Evolutionary conservation across 2,888 invertebrate genomes (phyloP).

Genomic region (Agriopis leucophaearia): DNA sequence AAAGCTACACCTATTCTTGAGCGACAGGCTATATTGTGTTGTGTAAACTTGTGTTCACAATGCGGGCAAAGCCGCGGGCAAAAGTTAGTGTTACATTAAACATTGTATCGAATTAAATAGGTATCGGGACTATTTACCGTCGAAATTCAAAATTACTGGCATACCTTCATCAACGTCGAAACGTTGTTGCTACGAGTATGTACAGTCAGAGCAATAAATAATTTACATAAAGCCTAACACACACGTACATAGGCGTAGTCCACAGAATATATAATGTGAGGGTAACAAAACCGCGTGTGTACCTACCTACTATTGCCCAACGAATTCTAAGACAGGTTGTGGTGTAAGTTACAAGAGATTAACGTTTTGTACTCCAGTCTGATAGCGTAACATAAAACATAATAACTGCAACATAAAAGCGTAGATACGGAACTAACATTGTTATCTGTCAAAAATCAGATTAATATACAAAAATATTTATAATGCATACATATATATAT

Average conservation of each 20-base stretch:
- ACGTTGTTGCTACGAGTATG: constrained; percentile 31
- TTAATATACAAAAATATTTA: too few relatives aligned
- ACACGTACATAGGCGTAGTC: constrained; percentile 59
- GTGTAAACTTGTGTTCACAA: too few relatives aligned
- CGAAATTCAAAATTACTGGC: constrained; percentile 25
- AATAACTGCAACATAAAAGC: too few relatives aligned
- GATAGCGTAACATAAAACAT: too few relatives aligned
- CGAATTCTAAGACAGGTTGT: constrained; percentile 74
- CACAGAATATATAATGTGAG: constrained; percentile 74
- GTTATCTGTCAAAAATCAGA: too few relatives aligned
- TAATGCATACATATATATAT: too few relatives aligned
- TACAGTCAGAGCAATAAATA: constrained; percentile 53
- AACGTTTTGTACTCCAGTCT: background rate
- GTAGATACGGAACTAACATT: too few relatives aligned
- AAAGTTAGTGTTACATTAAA: background rate
- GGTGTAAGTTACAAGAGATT: constrained; percentile 51
- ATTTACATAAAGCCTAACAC: constrained; percentile 53
- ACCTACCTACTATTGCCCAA: constrained; percentile 73
- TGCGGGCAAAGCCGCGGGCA: too few relatives aligned
- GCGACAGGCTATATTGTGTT: too few relatives aligned
- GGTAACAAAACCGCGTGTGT: constrained; percentile 69
- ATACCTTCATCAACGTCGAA: constrained; percentile 29
- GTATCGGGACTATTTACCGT: constrained; percentile 6
- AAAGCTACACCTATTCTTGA: too few relatives aligned
- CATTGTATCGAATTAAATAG: background rate